Percentiles rank a stretch among this genome's conserved stretches.
phyloP scores from a whole-genome alignment of 1,140 invertebrate genomes.

The Acromyrmex charruanus region DNA sequence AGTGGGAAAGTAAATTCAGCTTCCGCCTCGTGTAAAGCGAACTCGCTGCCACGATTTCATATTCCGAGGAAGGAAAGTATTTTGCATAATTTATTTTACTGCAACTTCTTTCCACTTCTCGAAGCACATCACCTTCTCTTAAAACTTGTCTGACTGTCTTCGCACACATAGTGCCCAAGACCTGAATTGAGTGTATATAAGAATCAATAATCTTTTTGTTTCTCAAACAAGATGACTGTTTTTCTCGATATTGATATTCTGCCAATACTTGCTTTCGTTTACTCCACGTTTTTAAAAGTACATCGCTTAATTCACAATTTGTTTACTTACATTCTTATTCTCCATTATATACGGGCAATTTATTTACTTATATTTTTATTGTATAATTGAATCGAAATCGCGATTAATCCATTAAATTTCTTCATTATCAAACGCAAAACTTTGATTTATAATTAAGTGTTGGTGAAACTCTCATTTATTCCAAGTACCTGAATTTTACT shows the following conservation, averaged over 20 bases:
- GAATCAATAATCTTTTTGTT: conserved; percentile 59
- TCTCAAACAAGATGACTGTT: conserved; percentile 47
- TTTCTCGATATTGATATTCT: conserved; percentile 49
- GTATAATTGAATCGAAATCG: not conserved
- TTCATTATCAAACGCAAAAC: conserved; percentile 3
- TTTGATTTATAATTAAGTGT: not conserved
- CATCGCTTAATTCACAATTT: conserved; percentile 31
- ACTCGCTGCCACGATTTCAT: conserved; percentile 79
- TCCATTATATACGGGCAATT: not conserved
- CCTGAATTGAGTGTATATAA: conserved; percentile 52
- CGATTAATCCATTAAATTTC: conserved; percentile 25
- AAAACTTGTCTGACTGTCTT: conserved; percentile 49
- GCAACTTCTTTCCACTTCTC: conserved; percentile 74
- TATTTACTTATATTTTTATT: not conserved
- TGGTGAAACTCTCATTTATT: conserved; percentile 43
- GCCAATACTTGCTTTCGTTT: conserved; percentile 18
- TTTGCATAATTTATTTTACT: conserved; percentile 85
- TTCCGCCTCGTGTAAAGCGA: conserved; percentile 78
- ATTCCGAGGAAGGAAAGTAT: conserved; percentile 83
- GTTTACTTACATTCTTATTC: not conserved
- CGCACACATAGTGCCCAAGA: not conserved
- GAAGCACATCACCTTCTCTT: conserved; percentile 59
- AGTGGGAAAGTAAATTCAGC: conserved; percentile 63
- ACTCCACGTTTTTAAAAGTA: conserved; percentile 5
- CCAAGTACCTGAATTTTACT: conserved; percentile 39